phyloP scores from a whole-genome alignment of 1,140 invertebrate genomes.

The Lasaia peninsularis region DNA sequence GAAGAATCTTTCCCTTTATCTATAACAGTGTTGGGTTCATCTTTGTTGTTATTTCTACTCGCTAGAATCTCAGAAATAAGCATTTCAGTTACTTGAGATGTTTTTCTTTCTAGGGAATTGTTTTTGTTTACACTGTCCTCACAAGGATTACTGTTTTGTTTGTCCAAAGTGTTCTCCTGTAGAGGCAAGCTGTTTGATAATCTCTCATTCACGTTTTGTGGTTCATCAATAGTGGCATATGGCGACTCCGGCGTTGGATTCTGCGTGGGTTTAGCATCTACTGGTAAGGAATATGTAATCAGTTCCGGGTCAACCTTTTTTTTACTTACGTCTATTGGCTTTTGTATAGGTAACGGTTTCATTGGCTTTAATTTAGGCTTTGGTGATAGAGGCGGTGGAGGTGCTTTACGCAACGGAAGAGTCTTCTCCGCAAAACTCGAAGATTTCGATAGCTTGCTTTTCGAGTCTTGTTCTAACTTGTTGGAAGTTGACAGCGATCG shows the following conservation, averaged over 20 bases:
- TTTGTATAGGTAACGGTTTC: constrained; percentile 58
- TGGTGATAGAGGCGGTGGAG: constrained; percentile 73
- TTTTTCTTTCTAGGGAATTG: constrained; percentile 64
- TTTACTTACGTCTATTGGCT: constrained; percentile 42
- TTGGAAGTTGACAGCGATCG: constrained; percentile 69
- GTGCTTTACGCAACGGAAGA: constrained; percentile 70
- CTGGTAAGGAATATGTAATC: constrained; percentile 65
- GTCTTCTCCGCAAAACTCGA: constrained; percentile 75
- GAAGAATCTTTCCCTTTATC: constrained; percentile 64
- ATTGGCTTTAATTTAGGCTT: constrained; percentile 74
- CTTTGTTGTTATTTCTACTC: constrained; percentile 68
- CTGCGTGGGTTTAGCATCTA: constrained; percentile 54
- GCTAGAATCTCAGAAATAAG: constrained; percentile 76
- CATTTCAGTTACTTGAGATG: constrained; percentile 70
- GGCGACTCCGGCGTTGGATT: constrained; percentile 46
- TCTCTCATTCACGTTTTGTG: constrained; percentile 58
- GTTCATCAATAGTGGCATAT: constrained; percentile 64
- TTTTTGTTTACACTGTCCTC: constrained; percentile 50
- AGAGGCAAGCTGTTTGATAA: constrained; percentile 50
- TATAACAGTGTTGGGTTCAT: constrained; percentile 62
- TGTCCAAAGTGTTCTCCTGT: constrained; percentile 39
- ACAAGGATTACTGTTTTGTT: constrained; percentile 29
- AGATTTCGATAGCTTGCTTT: constrained; percentile 68
- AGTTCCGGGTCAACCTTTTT: constrained; percentile 53
- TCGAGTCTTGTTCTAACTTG: constrained; percentile 67